Evolutionary conservation across 2,113 vertebrate genomes (phyloP).

Genomic region (Delphinus delphis): DNA sequence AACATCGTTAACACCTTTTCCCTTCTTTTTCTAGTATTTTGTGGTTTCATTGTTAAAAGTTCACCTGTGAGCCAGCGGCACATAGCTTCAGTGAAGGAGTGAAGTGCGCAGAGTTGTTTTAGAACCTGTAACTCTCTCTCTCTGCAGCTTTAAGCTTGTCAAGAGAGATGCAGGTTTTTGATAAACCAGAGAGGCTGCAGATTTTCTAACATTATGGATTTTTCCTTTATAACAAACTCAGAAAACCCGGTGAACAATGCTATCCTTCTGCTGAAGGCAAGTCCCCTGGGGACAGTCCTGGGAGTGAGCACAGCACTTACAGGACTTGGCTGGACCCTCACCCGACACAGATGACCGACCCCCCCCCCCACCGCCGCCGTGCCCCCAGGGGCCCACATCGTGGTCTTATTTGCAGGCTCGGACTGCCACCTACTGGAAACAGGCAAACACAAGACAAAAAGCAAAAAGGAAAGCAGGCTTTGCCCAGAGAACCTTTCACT

Average conservation of each 20-base stretch:
- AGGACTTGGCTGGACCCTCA: rapidly evolving
- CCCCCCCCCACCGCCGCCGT: rapidly evolving
- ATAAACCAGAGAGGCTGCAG: neutral
- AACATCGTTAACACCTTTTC: rapidly evolving
- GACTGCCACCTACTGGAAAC: constrained; percentile 77
- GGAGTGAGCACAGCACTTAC: rapidly evolving
- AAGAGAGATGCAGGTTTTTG: neutral
- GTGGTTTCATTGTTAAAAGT: rapidly evolving
- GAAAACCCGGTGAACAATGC: rapidly evolving
- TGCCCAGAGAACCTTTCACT: neutral
- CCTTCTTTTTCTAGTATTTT: neutral
- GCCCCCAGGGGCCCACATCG: rapidly evolving
- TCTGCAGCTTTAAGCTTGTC: neutral
- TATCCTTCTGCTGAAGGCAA: neutral
- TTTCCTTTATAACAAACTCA: neutral
- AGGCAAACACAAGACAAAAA: neutral
- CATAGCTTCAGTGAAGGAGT: rapidly evolving
- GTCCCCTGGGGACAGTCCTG: rapidly evolving
- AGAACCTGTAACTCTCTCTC: rapidly evolving
- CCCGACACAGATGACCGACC: rapidly evolving
- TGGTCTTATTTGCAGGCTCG: neutral
- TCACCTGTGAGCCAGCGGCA: rapidly evolving
- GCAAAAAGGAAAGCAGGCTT: neutral
- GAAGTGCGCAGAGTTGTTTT: rapidly evolving
- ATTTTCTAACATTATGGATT: rapidly evolving